Evolutionary conservation across 2,113 vertebrate genomes (phyloP).

Genomic region (Tychaedon coryphoeus): DNA sequence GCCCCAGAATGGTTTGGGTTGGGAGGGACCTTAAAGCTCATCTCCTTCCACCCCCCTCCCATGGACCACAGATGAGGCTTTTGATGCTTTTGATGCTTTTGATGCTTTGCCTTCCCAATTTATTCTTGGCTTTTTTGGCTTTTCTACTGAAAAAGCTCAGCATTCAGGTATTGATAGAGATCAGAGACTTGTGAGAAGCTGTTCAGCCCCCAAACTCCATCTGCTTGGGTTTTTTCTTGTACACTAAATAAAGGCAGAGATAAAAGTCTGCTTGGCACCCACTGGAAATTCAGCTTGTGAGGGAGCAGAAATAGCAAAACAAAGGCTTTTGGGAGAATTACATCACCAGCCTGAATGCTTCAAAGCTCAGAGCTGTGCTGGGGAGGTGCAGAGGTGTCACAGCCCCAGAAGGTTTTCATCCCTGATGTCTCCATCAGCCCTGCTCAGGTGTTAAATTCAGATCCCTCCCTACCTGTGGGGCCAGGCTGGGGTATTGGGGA

Average conservation of each 20-base stretch:
- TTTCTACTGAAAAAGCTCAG: neutral
- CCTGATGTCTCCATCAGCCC: neutral
- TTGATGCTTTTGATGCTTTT: conserved; percentile 21
- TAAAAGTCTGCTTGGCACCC: conserved; percentile 35
- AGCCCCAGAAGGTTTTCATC: neutral
- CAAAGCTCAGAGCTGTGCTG: neutral
- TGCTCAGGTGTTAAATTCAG: neutral
- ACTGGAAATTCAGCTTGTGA: neutral
- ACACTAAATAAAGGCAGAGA: conserved; percentile 39
- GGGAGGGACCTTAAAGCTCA: neutral
- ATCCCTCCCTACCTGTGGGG: neutral
- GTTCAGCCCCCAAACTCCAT: conserved; percentile 50
- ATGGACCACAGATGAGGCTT: neutral
- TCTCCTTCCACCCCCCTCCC: neutral
- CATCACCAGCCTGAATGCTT: neutral
- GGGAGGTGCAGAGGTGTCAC: neutral
- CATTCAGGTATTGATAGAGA: neutral
- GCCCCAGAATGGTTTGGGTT: neutral
- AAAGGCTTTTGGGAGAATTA: neutral
- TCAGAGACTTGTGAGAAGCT: conserved; percentile 35
- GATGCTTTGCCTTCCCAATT: neutral
- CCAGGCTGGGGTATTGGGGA: neutral
- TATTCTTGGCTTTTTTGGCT: conserved; percentile 4
- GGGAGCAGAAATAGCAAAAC: neutral
- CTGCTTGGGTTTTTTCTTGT: conserved; percentile 9